Evolutionary conservation across 30 jellyfish, hydroid and myxozoan species (phyloP), one percentile per base, ranked within the genome.

Genomic region (Turritopsis rubra): DNA sequence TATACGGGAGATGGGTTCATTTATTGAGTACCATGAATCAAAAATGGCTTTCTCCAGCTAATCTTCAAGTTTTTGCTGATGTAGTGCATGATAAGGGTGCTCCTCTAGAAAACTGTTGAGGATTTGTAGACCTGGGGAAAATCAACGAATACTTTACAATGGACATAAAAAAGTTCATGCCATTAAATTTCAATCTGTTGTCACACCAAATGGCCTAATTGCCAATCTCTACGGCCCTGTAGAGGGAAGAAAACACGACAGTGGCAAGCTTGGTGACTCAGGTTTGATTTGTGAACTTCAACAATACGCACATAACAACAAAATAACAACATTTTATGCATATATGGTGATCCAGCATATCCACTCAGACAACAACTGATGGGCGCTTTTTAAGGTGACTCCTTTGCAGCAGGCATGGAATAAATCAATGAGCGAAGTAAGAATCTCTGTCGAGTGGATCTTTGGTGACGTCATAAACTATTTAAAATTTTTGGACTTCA

Each of bases 381-480:
- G 60, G 60, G 60, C 60, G 9, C 60, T 13, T 41, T 41, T 41
- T 3, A 41, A 13, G 60, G 60, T 41, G 60, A 41, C 60, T 41
- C 60, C 60, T 41, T 41, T 41, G 60, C 60, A 41, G 60, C 60
- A 41, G 60, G 60, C 60, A 41, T 41, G 60, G 60, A 41, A 41
- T 41, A 41, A 41, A n/a, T n/a, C n/a, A n/a, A 86, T 86, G 95
- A 86, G 95, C 71, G 52, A 54, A 79, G 96, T 87, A 29, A 52
- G 96, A 26, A 82, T 83, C 20, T 75, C 88, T 52, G 87, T 82
- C 24, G 91, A 87, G 79, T 87, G 96, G 96, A 28, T 87, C 29
- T 87, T 87, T 82, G 95, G 95, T 66, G 95, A 75, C 78, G 79
- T 84, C 52, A 79, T 68, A 16, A 52, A 74, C 70, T 88, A 83